phyloP scores from a whole-genome alignment of 2,888 invertebrate genomes.

The Chorisops tibialis region DNA sequence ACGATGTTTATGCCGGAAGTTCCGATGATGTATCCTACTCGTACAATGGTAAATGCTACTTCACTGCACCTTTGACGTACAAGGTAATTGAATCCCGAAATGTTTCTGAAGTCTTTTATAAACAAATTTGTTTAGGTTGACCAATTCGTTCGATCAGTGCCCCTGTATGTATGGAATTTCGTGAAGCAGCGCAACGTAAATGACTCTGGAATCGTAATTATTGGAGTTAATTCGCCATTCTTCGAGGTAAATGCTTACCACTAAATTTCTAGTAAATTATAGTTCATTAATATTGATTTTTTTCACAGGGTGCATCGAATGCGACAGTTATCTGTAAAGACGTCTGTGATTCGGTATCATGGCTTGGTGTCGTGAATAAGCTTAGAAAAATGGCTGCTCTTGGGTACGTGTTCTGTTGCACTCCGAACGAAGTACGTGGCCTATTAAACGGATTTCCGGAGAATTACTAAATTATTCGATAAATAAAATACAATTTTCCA shows the following conservation, averaged over 20 bases:
- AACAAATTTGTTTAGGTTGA: neutral
- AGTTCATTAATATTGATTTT: too few species aligned
- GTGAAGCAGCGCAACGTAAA: neutral
- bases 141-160: neutral
- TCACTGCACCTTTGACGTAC: neutral
- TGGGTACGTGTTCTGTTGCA: slow-evolving; percentile 18
- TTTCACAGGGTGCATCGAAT: neutral
- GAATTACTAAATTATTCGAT: neutral
- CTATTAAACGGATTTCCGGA: slow-evolving; percentile 3
- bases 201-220: slow-evolving; percentile 12
- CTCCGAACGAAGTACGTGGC: neutral
- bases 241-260: neutral
- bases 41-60: neutral
- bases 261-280: too few species aligned
- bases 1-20: slow-evolving; percentile 16
- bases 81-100: too few species aligned
- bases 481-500: too few species aligned
- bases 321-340: neutral
- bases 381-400: neutral
- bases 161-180: slow-evolving; percentile 16
- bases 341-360: slow-evolving; percentile 5
- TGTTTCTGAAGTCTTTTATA: neutral
- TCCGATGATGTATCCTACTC: neutral
- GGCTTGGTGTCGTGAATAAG: neutral
- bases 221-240: slow-evolving; percentile 21